phyloP scores from a whole-genome alignment of 2,113 vertebrate genomes.

The Petroica traversi region DNA sequence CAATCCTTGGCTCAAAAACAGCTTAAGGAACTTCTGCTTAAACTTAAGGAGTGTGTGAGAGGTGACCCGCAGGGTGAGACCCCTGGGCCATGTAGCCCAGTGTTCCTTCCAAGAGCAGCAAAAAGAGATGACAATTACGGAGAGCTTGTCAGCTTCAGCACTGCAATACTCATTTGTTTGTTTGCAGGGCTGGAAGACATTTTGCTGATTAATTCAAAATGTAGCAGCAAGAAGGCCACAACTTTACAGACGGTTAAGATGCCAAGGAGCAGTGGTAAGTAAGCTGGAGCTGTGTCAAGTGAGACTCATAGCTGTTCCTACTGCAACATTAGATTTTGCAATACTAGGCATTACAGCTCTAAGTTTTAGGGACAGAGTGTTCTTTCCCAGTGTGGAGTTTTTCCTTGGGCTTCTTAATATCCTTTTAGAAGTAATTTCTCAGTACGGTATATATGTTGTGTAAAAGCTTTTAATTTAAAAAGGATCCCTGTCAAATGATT shows the following conservation, averaged over 20 bases:
- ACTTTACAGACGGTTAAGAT: conserved; percentile 80
- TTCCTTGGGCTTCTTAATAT: neutral
- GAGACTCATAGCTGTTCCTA: neutral
- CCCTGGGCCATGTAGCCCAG: fast-evolving
- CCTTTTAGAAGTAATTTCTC: neutral
- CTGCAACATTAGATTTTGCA: neutral
- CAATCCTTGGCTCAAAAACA: neutral
- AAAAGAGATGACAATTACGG: neutral
- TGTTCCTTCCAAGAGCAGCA: neutral
- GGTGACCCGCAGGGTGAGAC: neutral
- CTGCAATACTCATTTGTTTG: neutral
- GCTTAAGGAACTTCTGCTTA: neutral
- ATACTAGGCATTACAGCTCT: fast-evolving
- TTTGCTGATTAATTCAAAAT: conserved; percentile 80
- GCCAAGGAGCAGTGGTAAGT: conserved; percentile 85
- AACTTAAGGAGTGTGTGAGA: neutral
- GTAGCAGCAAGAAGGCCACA: conserved; percentile 20
- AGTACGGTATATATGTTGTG: neutral
- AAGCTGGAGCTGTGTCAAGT: too few species aligned
- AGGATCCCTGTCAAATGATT: neutral
- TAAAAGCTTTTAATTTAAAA: neutral
- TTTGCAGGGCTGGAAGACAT: conserved; percentile 82
- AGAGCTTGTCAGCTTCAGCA: neutral
- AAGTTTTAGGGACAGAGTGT: neutral
- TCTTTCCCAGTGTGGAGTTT: neutral